A percentile compares a stretch with the other conserved stretches of the same genome.
Evolutionary conservation across 64 coral and sea anemone genomes (phyloP).

Genomic region (Dendronephthya gigantea): DNA sequence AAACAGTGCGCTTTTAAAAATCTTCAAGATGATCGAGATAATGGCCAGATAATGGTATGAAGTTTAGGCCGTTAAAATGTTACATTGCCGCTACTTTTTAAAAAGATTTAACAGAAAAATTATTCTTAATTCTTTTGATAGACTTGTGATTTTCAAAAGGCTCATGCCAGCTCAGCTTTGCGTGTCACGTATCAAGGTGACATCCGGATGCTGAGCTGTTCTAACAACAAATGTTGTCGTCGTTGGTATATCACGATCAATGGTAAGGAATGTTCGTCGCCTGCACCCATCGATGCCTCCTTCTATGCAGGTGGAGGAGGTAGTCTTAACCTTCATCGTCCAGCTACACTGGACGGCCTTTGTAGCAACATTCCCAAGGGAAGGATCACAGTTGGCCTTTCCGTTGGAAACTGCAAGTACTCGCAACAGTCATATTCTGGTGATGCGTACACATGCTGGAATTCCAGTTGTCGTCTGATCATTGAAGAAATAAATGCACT

Average conservation of each 20-base stretch:
- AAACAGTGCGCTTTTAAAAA: too few species aligned
- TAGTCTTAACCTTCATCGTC: constrained; percentile 33
- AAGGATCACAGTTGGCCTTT: constrained; percentile 6
- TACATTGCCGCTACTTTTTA: too few species aligned
- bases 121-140: too few species aligned
- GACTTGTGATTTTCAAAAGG: constrained; percentile 38
- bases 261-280: constrained; percentile 14
- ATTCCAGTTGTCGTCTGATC: constrained; percentile 39
- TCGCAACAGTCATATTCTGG: background rate
- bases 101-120: too few species aligned
- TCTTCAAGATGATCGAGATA: too few species aligned
- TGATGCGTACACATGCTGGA: constrained; percentile 46
- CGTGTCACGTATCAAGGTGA: constrained; percentile 33
- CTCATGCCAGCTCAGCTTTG: background rate
- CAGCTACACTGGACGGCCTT: constrained; percentile 28
- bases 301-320: background rate
- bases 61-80: too few species aligned
- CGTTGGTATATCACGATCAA: constrained; percentile 52
- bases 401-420: constrained; percentile 11
- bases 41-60: too few species aligned
- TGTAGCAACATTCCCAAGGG: constrained; percentile 27
- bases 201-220: constrained; percentile 12
- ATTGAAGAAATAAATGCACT: constrained; percentile 42
- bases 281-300: constrained; percentile 34
- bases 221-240: background rate